phyloP scores from a whole-genome alignment of 2,888 invertebrate genomes.

The Ectemnius lituratus region DNA sequence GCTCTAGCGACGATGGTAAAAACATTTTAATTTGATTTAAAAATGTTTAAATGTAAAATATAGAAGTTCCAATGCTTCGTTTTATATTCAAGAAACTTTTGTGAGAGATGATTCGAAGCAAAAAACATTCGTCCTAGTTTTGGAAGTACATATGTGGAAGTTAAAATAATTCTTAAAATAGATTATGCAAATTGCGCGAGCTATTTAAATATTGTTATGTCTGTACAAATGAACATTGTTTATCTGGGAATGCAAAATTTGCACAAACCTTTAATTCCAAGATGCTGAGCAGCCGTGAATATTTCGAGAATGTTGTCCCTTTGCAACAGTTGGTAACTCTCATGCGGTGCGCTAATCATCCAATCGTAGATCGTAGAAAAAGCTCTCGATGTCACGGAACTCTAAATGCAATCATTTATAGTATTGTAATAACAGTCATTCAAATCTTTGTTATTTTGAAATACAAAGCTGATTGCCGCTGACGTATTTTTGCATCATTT shows the following conservation, averaged over 20 bases:
- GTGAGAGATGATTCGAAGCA: too few species aligned
- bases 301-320: constrained; percentile 86
- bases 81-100: not conserved
- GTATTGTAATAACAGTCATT: not conserved
- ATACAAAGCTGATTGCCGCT: too few species aligned
- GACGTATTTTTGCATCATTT: too few species aligned
- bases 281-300: constrained; percentile 85
- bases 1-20: constrained; percentile 78
- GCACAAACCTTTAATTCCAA: constrained; percentile 83
- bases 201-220: too few species aligned
- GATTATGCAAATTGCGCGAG: too few species aligned
- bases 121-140: too few species aligned
- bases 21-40: not conserved
- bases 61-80: not conserved
- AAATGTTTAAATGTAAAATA: not conserved
- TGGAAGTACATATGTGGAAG: too few species aligned
- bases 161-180: too few species aligned
- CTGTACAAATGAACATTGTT: not conserved
- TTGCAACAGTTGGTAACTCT: constrained; percentile 83
- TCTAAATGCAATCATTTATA: constrained; percentile 57
- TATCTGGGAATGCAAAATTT: not conserved
- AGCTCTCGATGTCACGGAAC: constrained; percentile 79
- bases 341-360: constrained; percentile 85
- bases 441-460: not conserved
- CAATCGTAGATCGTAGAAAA: constrained; percentile 88